Evolutionary conservation across 2,113 vertebrate species (phyloP), one percentile per base, ranked within the genome.

Genomic region (Eurystomus gularis): DNA sequence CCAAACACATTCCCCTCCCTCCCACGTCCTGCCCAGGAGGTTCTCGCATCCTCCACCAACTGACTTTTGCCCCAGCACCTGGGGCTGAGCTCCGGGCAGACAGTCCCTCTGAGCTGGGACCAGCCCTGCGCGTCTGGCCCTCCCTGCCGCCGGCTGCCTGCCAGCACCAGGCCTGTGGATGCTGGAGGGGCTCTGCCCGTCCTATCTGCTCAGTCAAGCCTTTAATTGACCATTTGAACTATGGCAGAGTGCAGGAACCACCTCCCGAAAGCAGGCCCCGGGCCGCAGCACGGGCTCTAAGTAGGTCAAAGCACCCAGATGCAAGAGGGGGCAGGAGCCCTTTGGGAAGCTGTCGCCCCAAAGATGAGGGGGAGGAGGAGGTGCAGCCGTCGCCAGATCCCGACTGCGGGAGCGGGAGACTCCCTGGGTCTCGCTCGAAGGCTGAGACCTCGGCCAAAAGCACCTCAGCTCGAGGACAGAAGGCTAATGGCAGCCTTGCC

Each of bases 141-240:
- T 88, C 33, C 35, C 85, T 35, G 75, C 84, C 13, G 13, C 46
- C 66, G 58, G 88, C 92, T 70, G 72, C 57, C 68, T 29, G 54
- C 78, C 81, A 69, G 72, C 37, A 6, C 73, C 29, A 29, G 37
- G 71, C 37, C 77, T 10, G 8, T 2, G 23, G 90, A 10, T 1
- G 80, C 89, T 60, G 8, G 73, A 94, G 94, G 95, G 93, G 95
- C 87, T 85, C 81, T 90, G 88, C 73, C 92, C 37, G 57, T 52
- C 91, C 94, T 78, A 95, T 92, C 94, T 97, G 95, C 86, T 96
- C 95, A 97, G 96, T 42, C 96, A 96, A 96, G 91, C 96, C 94
- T 96, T 94, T 95, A 96, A 97, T 96, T 95, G 95, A 60, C 90
- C 91, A 82, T 96, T 95, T 95, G 94, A 96, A 92, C 92, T 70